A percentile compares a stretch with the other conserved stretches of the same genome.
These are phyloP conservation scores for Bemisia tabaci DNA, from an alignment of 1,140 invertebrate species.

Conservation along the genomic window DNA sequence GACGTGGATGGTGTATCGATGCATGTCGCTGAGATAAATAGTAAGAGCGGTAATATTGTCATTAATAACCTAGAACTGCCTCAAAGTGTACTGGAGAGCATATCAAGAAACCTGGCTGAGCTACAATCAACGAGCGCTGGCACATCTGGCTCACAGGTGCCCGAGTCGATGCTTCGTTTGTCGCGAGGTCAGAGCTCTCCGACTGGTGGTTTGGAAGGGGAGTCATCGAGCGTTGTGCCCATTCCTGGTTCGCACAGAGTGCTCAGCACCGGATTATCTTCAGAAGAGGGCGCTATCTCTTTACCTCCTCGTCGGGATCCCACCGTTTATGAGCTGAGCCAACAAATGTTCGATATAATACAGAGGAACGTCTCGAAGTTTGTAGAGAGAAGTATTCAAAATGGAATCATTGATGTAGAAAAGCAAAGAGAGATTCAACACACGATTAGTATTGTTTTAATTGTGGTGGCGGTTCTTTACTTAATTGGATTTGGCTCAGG, in stretches of 20 bases:
- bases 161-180: constrained; percentile 43
- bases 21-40: constrained; percentile 48
- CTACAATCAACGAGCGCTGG: neutral
- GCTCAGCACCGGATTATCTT: constrained; percentile 14
- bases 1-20: constrained; percentile 59
- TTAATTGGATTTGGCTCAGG: constrained; percentile 48
- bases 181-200: too few species aligned
- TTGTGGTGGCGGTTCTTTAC: constrained; percentile 54
- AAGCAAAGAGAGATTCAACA: neutral
- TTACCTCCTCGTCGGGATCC: constrained; percentile 19
- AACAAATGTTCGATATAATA: neutral
- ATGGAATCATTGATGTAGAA: neutral
- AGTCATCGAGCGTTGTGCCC: too few species aligned
- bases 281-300: constrained; percentile 17
- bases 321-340: neutral
- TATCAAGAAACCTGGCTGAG: constrained; percentile 24
- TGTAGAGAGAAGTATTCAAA: neutral
- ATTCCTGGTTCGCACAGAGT: constrained; percentile 21
- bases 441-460: constrained; percentile 49
- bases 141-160: neutral
- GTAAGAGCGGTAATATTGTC: constrained; percentile 44
- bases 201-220: too few species aligned
- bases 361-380: neutral
- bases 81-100: neutral
- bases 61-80: constrained; percentile 49